phyloP scores from a whole-genome alignment of 1,140 invertebrate genomes.

The Diprion similis region DNA sequence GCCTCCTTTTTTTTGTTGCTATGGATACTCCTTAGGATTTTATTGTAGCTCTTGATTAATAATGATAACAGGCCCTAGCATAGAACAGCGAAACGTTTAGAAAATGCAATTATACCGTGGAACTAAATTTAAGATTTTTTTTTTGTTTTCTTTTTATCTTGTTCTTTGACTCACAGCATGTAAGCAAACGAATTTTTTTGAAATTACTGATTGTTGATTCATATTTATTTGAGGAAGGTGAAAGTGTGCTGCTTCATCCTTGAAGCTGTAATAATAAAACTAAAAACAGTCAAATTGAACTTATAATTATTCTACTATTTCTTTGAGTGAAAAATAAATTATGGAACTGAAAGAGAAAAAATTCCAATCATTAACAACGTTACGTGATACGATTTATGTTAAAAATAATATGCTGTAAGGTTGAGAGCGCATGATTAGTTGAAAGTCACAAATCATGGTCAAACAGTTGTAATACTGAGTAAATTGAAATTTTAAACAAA shows the following conservation, averaged over 20 bases:
- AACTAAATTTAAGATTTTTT: background rate
- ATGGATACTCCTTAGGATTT: background rate
- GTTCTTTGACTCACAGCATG: background rate
- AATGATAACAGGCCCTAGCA: background rate
- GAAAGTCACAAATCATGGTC: slow-evolving; percentile 4
- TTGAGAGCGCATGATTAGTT: slow-evolving; percentile 7
- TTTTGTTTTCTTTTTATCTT: background rate
- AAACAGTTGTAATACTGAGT: background rate
- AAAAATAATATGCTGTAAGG: background rate
- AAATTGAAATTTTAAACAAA: background rate
- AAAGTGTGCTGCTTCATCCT: background rate
- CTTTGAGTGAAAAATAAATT: background rate
- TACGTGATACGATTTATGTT: background rate
- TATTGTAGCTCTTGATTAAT: background rate
- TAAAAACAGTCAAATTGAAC: no score
- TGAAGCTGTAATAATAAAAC: no score
- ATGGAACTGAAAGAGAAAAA: background rate
- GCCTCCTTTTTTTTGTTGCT: slow-evolving; percentile 13
- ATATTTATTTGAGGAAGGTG: background rate
- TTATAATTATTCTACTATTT: no score
- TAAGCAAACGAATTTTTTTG: no score
- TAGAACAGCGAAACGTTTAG: background rate
- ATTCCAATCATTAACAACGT: no score
- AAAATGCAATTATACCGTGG: background rate
- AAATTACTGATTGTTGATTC: no score